phyloP scores from a whole-genome alignment of 2,113 vertebrate species.

The Suncus etruscus region DNA sequence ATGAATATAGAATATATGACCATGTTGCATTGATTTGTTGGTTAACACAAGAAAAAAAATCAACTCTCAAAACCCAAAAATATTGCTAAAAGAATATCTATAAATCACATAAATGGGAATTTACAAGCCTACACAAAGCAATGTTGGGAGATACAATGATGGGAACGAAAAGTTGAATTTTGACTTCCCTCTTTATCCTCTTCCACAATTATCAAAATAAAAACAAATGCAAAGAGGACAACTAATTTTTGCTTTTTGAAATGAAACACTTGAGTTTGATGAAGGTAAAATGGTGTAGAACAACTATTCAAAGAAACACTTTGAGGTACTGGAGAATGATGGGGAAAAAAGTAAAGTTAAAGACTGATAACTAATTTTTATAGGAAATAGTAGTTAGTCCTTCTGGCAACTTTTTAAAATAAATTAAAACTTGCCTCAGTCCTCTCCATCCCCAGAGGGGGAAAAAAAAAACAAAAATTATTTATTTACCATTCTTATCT shows the following conservation, averaged over 20 bases:
- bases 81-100: not conserved
- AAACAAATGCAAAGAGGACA: no score
- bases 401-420: not conserved
- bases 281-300: not conserved
- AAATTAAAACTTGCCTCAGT: not conserved
- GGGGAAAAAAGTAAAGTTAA: accelerated
- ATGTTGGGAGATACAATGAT: not conserved
- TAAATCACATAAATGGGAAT: not conserved
- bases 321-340: accelerated
- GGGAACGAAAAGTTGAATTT: not conserved
- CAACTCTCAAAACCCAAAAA: not conserved
- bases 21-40: not conserved
- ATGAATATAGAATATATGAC: not conserved
- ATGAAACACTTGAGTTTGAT: not conserved
- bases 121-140: not conserved
- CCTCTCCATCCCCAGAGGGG: not conserved
- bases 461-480: not conserved
- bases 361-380: no score
- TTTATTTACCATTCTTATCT: not conserved
- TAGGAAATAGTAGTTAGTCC: not conserved
- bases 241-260: not conserved
- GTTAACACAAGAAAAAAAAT: not conserved
- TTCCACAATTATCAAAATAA: no score
- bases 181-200: no score
- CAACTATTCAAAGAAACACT: not conserved